Conservation (phyloP, 2,797 vertebrate species). For the Falco novaeseelandiae region DNA sequence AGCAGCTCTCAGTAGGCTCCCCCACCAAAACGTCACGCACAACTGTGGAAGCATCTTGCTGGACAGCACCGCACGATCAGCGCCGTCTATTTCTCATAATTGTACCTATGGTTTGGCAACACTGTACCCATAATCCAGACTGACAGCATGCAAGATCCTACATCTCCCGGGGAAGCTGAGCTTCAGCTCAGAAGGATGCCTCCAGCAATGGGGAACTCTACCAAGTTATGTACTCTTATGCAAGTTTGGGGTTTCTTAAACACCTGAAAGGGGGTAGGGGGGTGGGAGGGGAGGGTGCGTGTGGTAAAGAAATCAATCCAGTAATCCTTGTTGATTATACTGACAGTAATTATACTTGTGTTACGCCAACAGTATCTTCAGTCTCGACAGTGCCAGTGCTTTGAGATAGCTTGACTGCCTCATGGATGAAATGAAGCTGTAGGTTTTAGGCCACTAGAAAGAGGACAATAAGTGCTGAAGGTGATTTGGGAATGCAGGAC, state of each 20-base stretch:
- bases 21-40: neutral
- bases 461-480: neutral
- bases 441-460: neutral
- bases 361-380: constrained; percentile 47
- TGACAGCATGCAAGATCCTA: neutral
- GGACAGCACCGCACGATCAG: rapidly evolving
- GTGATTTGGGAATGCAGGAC: neutral
- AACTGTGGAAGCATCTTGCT: neutral
- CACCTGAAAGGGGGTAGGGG: neutral
- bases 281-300: no score
- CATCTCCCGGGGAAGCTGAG: neutral
- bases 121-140: neutral
- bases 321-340: constrained; percentile 37
- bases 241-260: constrained; percentile 61
- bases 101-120: neutral
- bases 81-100: neutral
- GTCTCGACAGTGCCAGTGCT: constrained; percentile 2
- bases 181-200: neutral
- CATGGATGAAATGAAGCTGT: neutral
- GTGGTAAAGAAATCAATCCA: constrained; percentile 1
- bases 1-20: neutral
- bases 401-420: neutral
- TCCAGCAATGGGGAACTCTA: constrained; percentile 52
- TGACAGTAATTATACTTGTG: constrained; percentile 23
- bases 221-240: constrained; percentile 24